phyloP scores from a whole-genome alignment of 2,113 vertebrate species.

The Nothocercus julius region DNA sequence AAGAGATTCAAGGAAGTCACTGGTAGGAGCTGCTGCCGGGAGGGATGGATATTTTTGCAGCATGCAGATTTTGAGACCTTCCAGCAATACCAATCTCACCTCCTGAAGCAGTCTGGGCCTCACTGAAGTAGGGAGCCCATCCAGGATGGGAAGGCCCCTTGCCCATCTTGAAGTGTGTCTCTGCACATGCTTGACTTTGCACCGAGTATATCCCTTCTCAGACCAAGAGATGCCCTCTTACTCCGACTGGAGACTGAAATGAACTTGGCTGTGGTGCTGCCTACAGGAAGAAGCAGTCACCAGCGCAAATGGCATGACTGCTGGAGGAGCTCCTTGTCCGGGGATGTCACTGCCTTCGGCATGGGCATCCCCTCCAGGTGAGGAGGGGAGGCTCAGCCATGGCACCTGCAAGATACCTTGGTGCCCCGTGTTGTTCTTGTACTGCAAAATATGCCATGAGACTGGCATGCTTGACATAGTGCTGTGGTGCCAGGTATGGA shows the following conservation, averaged over 20 bases:
- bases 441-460: background rate
- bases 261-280: background rate
- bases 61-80: background rate
- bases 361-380: fast-evolving
- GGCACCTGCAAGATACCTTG: too few species aligned
- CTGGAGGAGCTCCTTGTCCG: background rate
- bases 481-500: background rate
- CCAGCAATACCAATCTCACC: background rate
- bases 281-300: background rate
- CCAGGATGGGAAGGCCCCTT: background rate
- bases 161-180: background rate
- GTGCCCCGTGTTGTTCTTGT: too few species aligned
- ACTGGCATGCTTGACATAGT: too few species aligned
- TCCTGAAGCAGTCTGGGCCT: background rate
- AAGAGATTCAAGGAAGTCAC: background rate
- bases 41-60: background rate
- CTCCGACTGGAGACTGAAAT: background rate
- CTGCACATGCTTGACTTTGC: background rate
- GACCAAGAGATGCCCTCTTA: background rate
- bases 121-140: background rate
- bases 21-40: background rate
- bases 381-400: too few species aligned
- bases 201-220: background rate
- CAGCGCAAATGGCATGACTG: background rate
- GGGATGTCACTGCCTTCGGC: background rate